Evolutionary conservation across 2,797 vertebrate genomes (phyloP), one percentile per base, ranked within the genome.

Genomic region (Rhynchonycteris naso): DNA sequence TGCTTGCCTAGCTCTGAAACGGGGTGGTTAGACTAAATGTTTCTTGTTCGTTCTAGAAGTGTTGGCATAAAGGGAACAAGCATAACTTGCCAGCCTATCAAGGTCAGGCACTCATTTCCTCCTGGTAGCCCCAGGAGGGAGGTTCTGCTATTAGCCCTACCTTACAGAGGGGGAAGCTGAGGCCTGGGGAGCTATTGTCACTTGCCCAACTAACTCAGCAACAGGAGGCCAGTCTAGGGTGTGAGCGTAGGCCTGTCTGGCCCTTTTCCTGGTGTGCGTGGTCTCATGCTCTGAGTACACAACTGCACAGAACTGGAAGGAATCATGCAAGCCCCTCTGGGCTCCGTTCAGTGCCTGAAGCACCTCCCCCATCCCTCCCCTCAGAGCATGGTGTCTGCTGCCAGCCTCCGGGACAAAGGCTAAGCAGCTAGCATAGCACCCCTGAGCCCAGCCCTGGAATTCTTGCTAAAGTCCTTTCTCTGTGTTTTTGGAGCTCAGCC

Each of bases 361-460:
- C 71, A 26, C 38, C 78, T 43, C 65, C 76, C 33, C 4, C 1
- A 1, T 13, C 86, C 79, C 65, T 22, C 52, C 10, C 58, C 79
- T 18, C 35, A 7, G 75, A 63, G 63, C 24, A 11, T 0, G 22
- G 63, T 7, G 7, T 93, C 94, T 84, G 87, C 38, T 47, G 84
- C 91, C 84, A 82, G 89, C n/a, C 61, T 71, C 59, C 0, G 5
- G 88, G 93, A 96, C 93, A 95, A 93, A 96, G 93, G 82, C 93
- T 11, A 9, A 18, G n/a, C 13, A 15, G 87, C 61, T 69, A 33
- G 91, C 56, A 68, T 69, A 33, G 91, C 56, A 68, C 75, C 92
- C 58, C 19, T 71, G n/a, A 47, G 91, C 11, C 22, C 69, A 63
- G 79, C 84, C 50, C n/a, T 88, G 85, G 90, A 91, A 90, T 87